Evolutionary conservation across 2,888 invertebrate genomes (phyloP).

Genomic region (Mechanitis messenoides): DNA sequence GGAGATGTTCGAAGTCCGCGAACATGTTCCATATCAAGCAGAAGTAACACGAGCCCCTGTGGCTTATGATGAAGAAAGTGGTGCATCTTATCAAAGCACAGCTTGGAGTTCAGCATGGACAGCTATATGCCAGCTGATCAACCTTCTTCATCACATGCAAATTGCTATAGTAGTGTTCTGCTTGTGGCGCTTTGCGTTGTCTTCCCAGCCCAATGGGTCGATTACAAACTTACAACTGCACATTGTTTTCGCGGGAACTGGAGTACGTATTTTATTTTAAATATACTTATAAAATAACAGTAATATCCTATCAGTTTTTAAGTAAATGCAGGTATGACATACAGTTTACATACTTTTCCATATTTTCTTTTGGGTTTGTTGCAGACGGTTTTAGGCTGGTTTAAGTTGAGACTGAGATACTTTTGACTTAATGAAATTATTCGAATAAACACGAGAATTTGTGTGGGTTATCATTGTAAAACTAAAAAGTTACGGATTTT

Average conservation of each 20-base stretch:
- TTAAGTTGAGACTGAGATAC: too few species aligned
- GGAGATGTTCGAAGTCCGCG: conserved; percentile 67
- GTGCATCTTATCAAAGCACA: conserved; percentile 41
- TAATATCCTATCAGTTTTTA: too few species aligned
- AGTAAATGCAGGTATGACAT: too few species aligned
- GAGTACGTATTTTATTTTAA: conserved; percentile 51
- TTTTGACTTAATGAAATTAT: too few species aligned
- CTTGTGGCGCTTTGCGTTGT: conserved; percentile 65
- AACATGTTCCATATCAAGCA: conserved; percentile 68
- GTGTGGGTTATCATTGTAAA: too few species aligned
- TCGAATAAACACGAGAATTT: too few species aligned
- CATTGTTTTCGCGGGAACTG: conserved; percentile 69
- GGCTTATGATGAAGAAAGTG: conserved; percentile 64
- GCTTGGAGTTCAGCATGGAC: conserved; percentile 66
- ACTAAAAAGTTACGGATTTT: too few species aligned
- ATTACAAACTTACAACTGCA: conserved; percentile 67
- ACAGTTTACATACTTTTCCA: too few species aligned
- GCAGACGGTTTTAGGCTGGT: too few species aligned
- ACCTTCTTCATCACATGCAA: conserved; percentile 67
- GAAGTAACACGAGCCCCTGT: conserved; percentile 62
- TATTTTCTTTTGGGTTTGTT: too few species aligned
- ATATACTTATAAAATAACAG: neutral
- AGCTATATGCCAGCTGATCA: conserved; percentile 64
- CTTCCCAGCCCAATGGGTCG: conserved; percentile 54
- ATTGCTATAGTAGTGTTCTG: conserved; percentile 67